Evolutionary conservation across 2,113 vertebrate species (phyloP).

Genomic region (Crypturellus undulatus): DNA sequence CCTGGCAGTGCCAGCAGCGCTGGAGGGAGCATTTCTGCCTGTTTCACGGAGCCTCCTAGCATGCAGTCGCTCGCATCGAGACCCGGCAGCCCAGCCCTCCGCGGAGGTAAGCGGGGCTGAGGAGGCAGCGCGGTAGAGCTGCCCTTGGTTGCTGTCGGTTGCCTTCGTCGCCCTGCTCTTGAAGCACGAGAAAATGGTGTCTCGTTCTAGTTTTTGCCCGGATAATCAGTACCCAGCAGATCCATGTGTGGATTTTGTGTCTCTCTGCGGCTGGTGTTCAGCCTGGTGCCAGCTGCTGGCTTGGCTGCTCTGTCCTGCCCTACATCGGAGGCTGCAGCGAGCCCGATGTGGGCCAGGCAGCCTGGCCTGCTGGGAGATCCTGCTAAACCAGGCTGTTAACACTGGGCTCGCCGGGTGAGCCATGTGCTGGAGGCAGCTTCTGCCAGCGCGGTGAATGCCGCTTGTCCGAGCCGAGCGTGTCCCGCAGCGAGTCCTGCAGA

Average conservation of each 20-base stretch:
- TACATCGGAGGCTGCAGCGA: neutral
- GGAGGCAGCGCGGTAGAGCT: neutral
- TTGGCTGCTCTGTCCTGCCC: constrained; percentile 32
- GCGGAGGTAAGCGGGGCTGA: neutral
- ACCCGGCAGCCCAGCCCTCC: rapidly evolving
- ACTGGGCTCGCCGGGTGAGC: neutral
- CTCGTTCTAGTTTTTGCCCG: constrained; percentile 10
- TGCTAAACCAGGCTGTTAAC: neutral
- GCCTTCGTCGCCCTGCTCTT: neutral
- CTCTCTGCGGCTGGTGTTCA: neutral
- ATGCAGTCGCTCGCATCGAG: rapidly evolving
- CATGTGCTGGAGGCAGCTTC: neutral
- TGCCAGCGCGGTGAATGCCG: neutral
- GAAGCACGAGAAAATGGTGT: neutral
- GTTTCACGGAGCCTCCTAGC: neutral
- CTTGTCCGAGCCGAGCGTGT: too few relatives aligned
- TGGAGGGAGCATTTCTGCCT: neutral
- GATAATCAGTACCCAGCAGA: neutral
- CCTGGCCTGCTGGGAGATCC: neutral
- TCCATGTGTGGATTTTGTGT: neutral
- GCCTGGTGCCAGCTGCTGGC: neutral
- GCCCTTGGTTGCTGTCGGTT: constrained; percentile 31
- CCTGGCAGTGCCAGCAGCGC: neutral
- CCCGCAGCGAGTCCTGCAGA: neutral
- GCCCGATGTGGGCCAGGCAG: constrained; percentile 34